phyloP scores from a whole-genome alignment of 1,140 invertebrate genomes.

The Scaptomyza montana region DNA sequence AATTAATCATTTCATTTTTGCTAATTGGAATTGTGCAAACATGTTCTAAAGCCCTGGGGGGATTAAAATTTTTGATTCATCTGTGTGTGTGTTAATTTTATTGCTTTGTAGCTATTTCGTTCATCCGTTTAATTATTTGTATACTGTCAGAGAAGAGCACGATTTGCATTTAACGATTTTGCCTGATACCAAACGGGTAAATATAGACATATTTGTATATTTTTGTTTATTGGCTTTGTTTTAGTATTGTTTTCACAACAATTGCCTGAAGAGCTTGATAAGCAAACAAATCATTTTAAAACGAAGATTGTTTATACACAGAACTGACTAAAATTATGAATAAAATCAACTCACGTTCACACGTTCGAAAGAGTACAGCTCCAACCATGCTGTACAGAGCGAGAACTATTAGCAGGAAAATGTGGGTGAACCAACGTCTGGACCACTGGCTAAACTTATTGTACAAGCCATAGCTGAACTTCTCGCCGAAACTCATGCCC shows the following conservation, averaged over 20 bases:
- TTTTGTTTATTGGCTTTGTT: slow-evolving; percentile 33
- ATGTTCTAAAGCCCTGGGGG: slow-evolving; percentile 3
- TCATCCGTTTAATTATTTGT: slow-evolving; percentile 46
- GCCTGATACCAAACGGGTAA: slow-evolving; percentile 28
- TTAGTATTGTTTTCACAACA: slow-evolving; percentile 57
- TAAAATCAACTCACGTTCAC: slow-evolving; percentile 88
- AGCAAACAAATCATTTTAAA: slow-evolving; percentile 62
- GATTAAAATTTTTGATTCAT: slow-evolving; percentile 44
- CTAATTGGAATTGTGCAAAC: slow-evolving; percentile 51
- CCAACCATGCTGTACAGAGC: slow-evolving; percentile 91
- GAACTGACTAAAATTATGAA: not conserved
- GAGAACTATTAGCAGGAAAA: slow-evolving; percentile 91
- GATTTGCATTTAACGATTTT: slow-evolving; percentile 28
- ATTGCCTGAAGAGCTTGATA: slow-evolving; percentile 59
- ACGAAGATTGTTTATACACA: slow-evolving; percentile 26
- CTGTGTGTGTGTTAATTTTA: slow-evolving; percentile 11
- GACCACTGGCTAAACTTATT: slow-evolving; percentile 91
- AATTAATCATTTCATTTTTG: slow-evolving; percentile 44
- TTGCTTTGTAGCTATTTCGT: slow-evolving; percentile 19
- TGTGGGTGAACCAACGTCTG: slow-evolving; percentile 93
- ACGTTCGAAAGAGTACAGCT: slow-evolving; percentile 89
- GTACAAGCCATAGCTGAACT: slow-evolving; percentile 91
- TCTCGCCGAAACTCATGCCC: slow-evolving; percentile 92
- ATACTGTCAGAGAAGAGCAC: slow-evolving; percentile 24
- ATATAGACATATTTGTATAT: slow-evolving; percentile 27